These are phyloP conservation scores for Xanthostigma xanthostigma DNA, from an alignment of 2,888 invertebrate genomes.

Conservation along the genomic window DNA sequence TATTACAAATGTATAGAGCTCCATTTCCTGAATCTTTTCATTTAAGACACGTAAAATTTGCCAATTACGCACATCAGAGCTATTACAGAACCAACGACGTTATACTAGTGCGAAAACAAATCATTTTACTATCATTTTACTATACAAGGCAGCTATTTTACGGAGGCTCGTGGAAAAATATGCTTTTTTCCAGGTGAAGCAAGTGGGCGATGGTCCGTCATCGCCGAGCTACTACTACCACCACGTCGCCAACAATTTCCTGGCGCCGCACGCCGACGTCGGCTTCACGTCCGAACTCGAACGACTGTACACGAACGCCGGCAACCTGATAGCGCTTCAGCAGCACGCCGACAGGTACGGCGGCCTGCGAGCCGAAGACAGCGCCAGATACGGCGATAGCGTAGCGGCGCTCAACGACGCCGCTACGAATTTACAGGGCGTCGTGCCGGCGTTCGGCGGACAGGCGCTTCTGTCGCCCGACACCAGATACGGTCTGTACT, in stretches of 20 bases:
- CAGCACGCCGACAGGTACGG: conserved; percentile 44
- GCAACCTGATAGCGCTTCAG: conserved; percentile 41
- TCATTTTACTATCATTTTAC: too few species aligned
- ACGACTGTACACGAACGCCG: conserved; percentile 22
- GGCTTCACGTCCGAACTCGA: neutral
- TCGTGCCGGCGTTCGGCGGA: neutral
- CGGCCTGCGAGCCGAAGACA: conserved; percentile 35
- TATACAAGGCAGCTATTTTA: too few species aligned
- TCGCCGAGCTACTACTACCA: neutral
- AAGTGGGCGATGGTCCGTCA: neutral
- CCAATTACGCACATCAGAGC: too few species aligned
- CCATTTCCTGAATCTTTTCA: too few species aligned
- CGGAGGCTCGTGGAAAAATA: too few species aligned
- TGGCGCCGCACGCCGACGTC: neutral
- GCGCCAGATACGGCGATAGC: conserved; percentile 38
- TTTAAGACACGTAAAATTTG: too few species aligned
- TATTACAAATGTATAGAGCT: too few species aligned
- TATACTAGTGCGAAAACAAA: too few species aligned
- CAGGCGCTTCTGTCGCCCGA: neutral
- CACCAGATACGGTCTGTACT: neutral
- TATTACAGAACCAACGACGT: too few species aligned
- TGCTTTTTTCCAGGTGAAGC: conserved; percentile 28
- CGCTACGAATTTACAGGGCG: conserved; percentile 31
- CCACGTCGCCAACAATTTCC: conserved; percentile 8
- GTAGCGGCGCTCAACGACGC: conserved; percentile 38